Evolutionary conservation across 2,888 invertebrate genomes (phyloP).

Genomic region (Rhagophthalmus giganteus): DNA sequence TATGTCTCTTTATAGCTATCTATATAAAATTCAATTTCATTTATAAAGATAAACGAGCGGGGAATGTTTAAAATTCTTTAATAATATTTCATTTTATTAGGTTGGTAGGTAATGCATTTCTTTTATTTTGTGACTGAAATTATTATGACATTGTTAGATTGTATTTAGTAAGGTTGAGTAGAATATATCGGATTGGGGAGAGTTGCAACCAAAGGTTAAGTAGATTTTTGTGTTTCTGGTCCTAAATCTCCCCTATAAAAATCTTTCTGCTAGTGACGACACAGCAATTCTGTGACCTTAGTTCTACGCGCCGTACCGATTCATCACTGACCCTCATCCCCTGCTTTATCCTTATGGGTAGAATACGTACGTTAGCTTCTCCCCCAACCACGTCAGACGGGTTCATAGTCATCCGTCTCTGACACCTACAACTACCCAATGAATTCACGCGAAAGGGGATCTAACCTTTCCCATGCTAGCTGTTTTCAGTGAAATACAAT

Average conservation of each 20-base stretch:
- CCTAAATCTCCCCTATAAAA: constrained; percentile 25
- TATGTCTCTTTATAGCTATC: too few relatives aligned
- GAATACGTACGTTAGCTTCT: constrained; percentile 34
- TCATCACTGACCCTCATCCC: constrained; percentile 40
- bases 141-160: too few relatives aligned
- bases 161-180: too few relatives aligned
- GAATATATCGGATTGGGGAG: too few relatives aligned
- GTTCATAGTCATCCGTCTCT: constrained; percentile 43
- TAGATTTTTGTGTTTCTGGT: constrained; percentile 22
- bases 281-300: constrained; percentile 38
- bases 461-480: constrained; percentile 35
- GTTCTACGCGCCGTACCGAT: constrained; percentile 37
- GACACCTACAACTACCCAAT: constrained; percentile 41
- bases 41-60: too few relatives aligned
- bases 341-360: constrained; percentile 25
- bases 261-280: constrained; percentile 29
- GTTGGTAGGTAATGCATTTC: too few relatives aligned
- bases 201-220: constrained; percentile 20
- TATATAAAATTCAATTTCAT: too few relatives aligned
- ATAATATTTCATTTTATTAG: too few relatives aligned
- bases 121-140: too few relatives aligned
- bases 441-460: constrained; percentile 37
- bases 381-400: constrained; percentile 34
- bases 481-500: constrained; percentile 29
- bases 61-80: too few relatives aligned